phyloP scores from a whole-genome alignment of 2,797 vertebrate genomes.

The Tapera naevia region DNA sequence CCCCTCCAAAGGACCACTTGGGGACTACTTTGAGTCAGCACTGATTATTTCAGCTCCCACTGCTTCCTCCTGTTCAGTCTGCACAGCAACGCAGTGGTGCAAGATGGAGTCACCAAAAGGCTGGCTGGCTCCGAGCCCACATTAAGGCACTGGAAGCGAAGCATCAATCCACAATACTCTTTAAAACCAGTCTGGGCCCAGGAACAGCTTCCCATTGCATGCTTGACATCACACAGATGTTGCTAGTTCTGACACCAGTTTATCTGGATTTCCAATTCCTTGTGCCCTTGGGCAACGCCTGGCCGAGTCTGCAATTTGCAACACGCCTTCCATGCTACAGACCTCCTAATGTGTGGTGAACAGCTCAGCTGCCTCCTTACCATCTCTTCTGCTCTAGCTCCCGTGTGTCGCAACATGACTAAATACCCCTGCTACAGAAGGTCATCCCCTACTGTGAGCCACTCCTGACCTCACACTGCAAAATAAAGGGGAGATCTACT shows the following conservation, averaged over 20 bases:
- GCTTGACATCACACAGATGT: background rate
- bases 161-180: background rate
- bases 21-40: background rate
- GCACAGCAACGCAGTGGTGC: background rate
- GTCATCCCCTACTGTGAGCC: background rate
- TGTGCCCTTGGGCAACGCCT: background rate
- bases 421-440: background rate
- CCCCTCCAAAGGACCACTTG: background rate
- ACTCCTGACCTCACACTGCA: background rate
- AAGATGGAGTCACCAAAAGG: background rate
- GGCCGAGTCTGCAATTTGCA: background rate
- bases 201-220: background rate
- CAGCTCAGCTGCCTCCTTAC: background rate
- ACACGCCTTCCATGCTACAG: rapidly evolving
- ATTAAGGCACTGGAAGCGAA: background rate
- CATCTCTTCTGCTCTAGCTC: background rate
- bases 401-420: background rate
- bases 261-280: background rate
- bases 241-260: background rate
- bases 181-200: background rate
- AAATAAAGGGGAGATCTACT: background rate
- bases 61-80: background rate
- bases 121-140: background rate
- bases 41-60: background rate
- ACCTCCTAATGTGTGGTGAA: background rate